Evolutionary conservation across 2,797 vertebrate species (phyloP).

Genomic region (Ambastaia sidthimunki): DNA sequence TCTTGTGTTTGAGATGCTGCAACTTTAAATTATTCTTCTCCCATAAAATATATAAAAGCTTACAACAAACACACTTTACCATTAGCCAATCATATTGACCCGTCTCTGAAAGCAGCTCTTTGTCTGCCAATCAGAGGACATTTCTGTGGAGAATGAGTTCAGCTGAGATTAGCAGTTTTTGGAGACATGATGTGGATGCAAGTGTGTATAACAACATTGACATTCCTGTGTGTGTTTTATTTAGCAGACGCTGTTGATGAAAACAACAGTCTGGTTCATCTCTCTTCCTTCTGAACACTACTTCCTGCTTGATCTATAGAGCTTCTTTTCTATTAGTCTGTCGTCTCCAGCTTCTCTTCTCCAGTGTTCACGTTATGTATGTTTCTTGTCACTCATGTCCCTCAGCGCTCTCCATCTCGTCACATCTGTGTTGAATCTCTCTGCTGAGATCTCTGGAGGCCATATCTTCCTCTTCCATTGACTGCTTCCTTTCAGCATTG

Average conservation of each 20-base stretch:
- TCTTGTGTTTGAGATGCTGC: too few relatives aligned
- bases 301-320: constrained; percentile 32
- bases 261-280: neutral
- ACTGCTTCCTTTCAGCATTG: constrained; percentile 33
- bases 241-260: neutral
- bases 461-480: constrained; percentile 27
- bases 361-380: constrained; percentile 31
- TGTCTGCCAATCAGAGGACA: too few relatives aligned
- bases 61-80: too few relatives aligned
- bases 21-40: too few relatives aligned
- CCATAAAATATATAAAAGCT: too few relatives aligned
- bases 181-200: neutral
- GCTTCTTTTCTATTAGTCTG: constrained; percentile 44
- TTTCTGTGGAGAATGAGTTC: too few relatives aligned
- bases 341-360: constrained; percentile 4
- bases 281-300: neutral
- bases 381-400: constrained; percentile 39
- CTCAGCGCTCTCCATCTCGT: constrained; percentile 40
- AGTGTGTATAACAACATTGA: neutral
- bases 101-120: too few relatives aligned
- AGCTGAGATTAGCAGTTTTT: too few relatives aligned
- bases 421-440: constrained; percentile 48
- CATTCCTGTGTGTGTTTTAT: too few relatives aligned
- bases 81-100: too few relatives aligned
- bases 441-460: constrained; percentile 21